A percentile compares a stretch with the other conserved stretches of the same genome.
Evolutionary conservation across 2,113 vertebrate species (phyloP).

Genomic region (Sturnira hondurensis): DNA sequence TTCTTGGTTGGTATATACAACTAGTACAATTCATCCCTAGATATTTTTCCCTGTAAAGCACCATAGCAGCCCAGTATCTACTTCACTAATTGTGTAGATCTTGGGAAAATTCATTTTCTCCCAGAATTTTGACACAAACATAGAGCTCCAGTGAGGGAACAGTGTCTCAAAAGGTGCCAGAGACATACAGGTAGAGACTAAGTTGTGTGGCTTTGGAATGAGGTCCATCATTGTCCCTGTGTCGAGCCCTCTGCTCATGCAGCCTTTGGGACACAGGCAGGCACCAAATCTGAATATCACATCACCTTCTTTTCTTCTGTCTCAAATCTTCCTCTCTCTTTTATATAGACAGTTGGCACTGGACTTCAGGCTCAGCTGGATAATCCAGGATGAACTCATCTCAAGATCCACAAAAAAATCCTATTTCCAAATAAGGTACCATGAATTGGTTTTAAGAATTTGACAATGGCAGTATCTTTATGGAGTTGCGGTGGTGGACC

Average conservation of each 20-base stretch:
- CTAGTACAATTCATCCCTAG: background rate
- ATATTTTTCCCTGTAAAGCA: background rate
- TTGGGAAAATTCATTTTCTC: slow-evolving; percentile 90
- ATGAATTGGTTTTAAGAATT: background rate
- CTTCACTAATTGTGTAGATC: slow-evolving; percentile 89
- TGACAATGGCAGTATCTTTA: background rate
- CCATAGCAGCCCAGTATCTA: slow-evolving; percentile 77
- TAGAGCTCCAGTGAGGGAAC: background rate
- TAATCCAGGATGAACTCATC: background rate
- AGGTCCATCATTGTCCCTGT: background rate
- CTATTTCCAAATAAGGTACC: background rate
- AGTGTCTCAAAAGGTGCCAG: background rate
- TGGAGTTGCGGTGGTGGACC: background rate
- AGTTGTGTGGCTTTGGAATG: background rate
- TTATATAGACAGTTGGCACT: background rate
- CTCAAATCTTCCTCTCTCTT: background rate
- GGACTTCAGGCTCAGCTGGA: background rate
- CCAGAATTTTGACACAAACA: slow-evolving; percentile 91
- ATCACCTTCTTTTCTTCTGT: background rate
- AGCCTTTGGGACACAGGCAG: background rate
- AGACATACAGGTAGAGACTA: background rate
- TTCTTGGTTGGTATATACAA: background rate
- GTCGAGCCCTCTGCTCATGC: background rate
- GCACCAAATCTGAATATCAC: background rate
- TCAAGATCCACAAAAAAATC: background rate